phyloP scores from a whole-genome alignment of 1,140 invertebrate species.

The Anadara kagoshimensis region DNA sequence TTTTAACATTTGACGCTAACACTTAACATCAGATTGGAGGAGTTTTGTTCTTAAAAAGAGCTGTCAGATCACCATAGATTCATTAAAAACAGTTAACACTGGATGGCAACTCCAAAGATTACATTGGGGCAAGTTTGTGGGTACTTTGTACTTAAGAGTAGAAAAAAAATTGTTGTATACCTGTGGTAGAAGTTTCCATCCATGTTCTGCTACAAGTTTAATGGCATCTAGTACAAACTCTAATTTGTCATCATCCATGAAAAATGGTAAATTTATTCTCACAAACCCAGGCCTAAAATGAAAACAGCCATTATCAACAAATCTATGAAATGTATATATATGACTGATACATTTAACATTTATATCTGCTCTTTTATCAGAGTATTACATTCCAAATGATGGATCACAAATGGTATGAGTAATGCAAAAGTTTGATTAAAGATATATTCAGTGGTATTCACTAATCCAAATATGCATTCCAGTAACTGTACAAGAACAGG shows the following conservation, averaged over 20 bases:
- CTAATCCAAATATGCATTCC: too few relatives aligned
- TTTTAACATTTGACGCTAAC: too few relatives aligned
- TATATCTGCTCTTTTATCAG: background rate
- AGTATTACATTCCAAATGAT: background rate
- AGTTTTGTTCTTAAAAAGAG: too few relatives aligned
- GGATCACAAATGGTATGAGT: too few relatives aligned
- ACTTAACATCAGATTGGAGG: too few relatives aligned
- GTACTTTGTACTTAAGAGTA: background rate
- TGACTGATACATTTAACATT: background rate
- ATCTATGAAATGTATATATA: background rate
- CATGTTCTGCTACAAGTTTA: constrained; percentile 90
- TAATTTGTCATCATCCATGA: constrained; percentile 84
- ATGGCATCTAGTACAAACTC: constrained; percentile 89
- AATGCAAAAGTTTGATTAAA: too few relatives aligned
- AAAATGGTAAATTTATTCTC: constrained; percentile 89
- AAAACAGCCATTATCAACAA: background rate
- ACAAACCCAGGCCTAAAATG: constrained; percentile 84
- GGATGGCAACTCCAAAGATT: too few relatives aligned
- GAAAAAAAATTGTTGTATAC: constrained; percentile 25
- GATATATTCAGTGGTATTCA: too few relatives aligned
- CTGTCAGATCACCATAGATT: too few relatives aligned
- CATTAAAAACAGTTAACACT: too few relatives aligned
- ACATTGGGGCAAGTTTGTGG: background rate
- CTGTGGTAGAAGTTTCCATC: constrained; percentile 90
- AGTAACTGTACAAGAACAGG: too few relatives aligned